Conservation (phyloP, 1,140 invertebrate genomes). For the Pseudomyrmex dendroicus region DNA sequence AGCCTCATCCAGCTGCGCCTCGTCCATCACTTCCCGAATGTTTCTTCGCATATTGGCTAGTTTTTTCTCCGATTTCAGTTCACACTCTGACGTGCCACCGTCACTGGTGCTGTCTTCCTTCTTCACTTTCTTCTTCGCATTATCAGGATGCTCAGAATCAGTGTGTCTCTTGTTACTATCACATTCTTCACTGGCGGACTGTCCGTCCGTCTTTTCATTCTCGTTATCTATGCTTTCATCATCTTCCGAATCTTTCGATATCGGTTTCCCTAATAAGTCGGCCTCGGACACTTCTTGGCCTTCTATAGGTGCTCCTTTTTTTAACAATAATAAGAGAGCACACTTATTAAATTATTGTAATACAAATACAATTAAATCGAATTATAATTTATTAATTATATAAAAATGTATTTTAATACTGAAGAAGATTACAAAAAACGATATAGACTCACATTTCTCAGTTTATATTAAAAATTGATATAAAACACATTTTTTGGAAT, state of each 20-base stretch:
- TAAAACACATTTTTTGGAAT: not conserved
- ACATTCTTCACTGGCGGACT: slow-evolving; percentile 78
- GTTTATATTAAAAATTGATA: not conserved
- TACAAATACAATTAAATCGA: not conserved
- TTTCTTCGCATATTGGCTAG: slow-evolving; percentile 91
- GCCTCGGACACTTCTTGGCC: slow-evolving; percentile 83
- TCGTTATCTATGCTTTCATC: slow-evolving; percentile 81
- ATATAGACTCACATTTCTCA: not conserved
- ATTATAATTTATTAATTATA: slow-evolving; percentile 32
- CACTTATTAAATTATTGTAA: slow-evolving; percentile 13
- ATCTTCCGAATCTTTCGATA: slow-evolving; percentile 81
- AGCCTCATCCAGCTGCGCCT: slow-evolving; percentile 95
- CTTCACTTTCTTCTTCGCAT: slow-evolving; percentile 77
- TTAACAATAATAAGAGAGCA: slow-evolving; percentile 14
- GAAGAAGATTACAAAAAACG: slow-evolving; percentile 1
- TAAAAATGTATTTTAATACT: slow-evolving; percentile 8
- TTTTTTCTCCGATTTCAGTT: slow-evolving; percentile 87
- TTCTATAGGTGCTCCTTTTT: slow-evolving; percentile 81
- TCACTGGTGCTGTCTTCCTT: slow-evolving; percentile 80
- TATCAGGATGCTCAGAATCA: slow-evolving; percentile 78
- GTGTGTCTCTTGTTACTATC: slow-evolving; percentile 76
- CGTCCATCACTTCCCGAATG: slow-evolving; percentile 96
- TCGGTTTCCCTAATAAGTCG: slow-evolving; percentile 80
- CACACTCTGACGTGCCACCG: slow-evolving; percentile 76
- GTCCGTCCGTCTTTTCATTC: slow-evolving; percentile 73